phyloP scores from a whole-genome alignment of 2,888 invertebrate species.

The Stenichneumon culpator region DNA sequence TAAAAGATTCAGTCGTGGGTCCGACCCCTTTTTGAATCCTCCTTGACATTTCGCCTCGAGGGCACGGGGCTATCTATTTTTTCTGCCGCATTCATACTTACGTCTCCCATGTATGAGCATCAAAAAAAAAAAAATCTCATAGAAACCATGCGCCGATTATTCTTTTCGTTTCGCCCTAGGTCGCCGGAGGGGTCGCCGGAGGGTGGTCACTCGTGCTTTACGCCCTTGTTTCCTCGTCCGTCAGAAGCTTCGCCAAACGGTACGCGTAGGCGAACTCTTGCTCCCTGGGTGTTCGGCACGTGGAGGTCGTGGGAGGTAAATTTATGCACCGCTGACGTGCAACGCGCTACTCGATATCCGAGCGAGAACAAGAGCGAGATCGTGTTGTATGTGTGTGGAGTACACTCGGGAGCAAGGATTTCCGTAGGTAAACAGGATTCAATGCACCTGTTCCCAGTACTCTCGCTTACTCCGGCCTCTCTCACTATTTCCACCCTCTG shows the following conservation, averaged over 20 bases:
- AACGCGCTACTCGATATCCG: conserved; percentile 26
- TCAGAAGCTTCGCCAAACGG: conserved; percentile 1
- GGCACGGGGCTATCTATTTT: background rate
- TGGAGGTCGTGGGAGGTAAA: conserved; percentile 34
- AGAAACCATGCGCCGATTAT: conserved; percentile 13
- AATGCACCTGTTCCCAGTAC: conserved; percentile 30
- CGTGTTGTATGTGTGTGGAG: background rate
- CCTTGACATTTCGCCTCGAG: conserved; percentile 2
- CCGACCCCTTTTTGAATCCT: background rate
- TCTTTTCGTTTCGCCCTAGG: conserved; percentile 16
- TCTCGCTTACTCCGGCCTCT: conserved; percentile 2
- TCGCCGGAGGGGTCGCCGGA: background rate
- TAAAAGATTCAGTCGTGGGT: conserved; percentile 20
- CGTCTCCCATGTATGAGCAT: background rate
- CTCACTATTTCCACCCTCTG: background rate
- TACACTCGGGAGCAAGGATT: conserved; percentile 24
- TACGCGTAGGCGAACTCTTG: background rate
- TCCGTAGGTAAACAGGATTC: conserved; percentile 40
- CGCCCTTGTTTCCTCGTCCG: conserved; percentile 15
- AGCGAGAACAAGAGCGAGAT: conserved; percentile 18
- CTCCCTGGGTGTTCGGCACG: background rate
- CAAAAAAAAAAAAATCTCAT: background rate
- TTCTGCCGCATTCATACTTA: background rate
- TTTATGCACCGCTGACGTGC: conserved; percentile 52
- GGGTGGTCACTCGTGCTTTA: conserved; percentile 54